Percentiles rank a stretch among this genome's conserved stretches.
Evolutionary conservation across 2,888 invertebrate species (phyloP).

Genomic region (Megaustenia siamemsis): DNA sequence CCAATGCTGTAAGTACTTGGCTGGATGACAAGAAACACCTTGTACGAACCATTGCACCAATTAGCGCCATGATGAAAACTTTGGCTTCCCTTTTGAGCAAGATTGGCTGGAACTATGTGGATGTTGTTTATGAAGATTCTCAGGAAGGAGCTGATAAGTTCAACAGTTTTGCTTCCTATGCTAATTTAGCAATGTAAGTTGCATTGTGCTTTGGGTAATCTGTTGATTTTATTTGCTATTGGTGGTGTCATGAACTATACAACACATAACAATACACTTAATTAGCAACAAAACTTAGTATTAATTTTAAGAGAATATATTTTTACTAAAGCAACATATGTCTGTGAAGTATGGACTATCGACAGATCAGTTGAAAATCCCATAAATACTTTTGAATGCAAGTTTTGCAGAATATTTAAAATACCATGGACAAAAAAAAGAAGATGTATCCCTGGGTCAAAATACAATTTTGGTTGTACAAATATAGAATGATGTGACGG

Average conservation of each 20-base stretch:
- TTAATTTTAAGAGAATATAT: too few species aligned
- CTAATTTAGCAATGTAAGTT: constrained; percentile 21
- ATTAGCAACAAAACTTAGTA: too few species aligned
- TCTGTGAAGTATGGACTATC: too few species aligned
- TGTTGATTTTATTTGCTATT: background rate
- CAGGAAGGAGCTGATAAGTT: background rate
- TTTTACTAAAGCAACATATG: too few species aligned
- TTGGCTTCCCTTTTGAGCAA: constrained; percentile 75
- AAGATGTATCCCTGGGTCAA: too few species aligned
- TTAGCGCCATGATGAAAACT: constrained; percentile 66
- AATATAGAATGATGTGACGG: too few species aligned
- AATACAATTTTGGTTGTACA: too few species aligned
- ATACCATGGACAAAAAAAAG: too few species aligned
- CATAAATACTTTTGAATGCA: too few species aligned
- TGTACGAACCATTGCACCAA: constrained; percentile 71
- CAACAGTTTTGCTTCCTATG: constrained; percentile 33
- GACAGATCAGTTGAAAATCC: too few species aligned
- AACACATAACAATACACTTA: too few species aligned
- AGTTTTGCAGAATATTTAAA: too few species aligned
- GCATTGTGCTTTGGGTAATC: background rate
- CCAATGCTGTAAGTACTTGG: constrained; percentile 63
- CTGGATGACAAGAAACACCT: constrained; percentile 71
- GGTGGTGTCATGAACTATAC: background rate
- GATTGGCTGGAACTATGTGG: constrained; percentile 79
- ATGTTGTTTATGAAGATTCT: constrained; percentile 72